Percentiles rank a stretch among this genome's conserved stretches.
Conservation (phyloP, 2,888 invertebrate genomes). For the Agrotis clavis region DNA sequence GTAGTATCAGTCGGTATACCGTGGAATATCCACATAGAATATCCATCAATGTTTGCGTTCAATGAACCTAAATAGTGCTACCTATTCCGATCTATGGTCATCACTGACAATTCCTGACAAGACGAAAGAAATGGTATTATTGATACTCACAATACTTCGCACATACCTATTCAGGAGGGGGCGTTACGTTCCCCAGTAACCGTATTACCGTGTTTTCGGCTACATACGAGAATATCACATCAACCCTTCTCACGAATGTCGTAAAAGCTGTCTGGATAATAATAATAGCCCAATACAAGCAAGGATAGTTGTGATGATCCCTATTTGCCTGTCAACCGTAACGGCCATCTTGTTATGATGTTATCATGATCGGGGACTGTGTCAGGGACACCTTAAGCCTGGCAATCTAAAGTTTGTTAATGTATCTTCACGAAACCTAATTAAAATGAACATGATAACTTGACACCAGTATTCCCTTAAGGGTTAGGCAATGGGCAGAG, state of each 20-base stretch:
- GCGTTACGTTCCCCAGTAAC: neutral
- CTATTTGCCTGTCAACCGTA: conserved; percentile 38
- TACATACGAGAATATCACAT: conserved; percentile 24
- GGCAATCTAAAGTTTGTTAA: neutral
- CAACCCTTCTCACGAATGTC: conserved; percentile 50
- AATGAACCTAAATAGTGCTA: too few species aligned
- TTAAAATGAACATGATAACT: neutral
- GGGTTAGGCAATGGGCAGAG: neutral
- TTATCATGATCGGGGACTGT: conserved; percentile 1
- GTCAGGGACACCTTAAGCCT: neutral
- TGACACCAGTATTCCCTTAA: neutral
- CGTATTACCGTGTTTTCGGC: conserved; percentile 18
- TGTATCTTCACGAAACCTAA: neutral
- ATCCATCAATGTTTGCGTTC: too few species aligned
- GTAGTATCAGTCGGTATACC: too few species aligned
- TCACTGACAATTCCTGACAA: neutral
- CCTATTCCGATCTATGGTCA: too few species aligned
- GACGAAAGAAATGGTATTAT: too few species aligned
- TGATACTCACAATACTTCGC: neutral
- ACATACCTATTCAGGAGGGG: neutral
- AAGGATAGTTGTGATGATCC: conserved; percentile 31
- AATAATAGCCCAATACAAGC: conserved; percentile 42
- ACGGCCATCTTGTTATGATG: conserved; percentile 26
- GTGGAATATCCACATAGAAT: too few species aligned
- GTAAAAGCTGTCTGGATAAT: conserved; percentile 40